Conservation (phyloP, 1,140 invertebrate species). For the Brachionus koreanus region DNA sequence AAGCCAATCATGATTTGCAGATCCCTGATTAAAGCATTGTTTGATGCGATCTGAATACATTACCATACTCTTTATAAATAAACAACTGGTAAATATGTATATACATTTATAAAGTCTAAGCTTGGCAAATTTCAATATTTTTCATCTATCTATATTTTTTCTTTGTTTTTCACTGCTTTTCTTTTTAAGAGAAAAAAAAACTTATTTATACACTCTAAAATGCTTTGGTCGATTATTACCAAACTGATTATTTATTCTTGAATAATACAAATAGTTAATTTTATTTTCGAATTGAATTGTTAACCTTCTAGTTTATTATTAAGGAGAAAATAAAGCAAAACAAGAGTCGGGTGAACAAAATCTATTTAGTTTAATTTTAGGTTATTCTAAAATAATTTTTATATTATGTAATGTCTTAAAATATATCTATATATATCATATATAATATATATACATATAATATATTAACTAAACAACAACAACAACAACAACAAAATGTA, state of each 20-base stretch:
- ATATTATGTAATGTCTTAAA: background rate
- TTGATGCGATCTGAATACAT: background rate
- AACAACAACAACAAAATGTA: background rate
- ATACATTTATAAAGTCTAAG: background rate
- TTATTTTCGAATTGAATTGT: slow-evolving; percentile 30
- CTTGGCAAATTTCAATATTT: slow-evolving; percentile 13
- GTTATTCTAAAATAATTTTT: background rate
- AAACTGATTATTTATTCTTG: slow-evolving; percentile 24
- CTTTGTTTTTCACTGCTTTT: background rate
- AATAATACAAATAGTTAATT: slow-evolving; percentile 33
- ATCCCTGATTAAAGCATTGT: background rate
- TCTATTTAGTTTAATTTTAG: background rate
- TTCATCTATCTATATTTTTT: background rate
- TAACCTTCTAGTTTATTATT: slow-evolving; percentile 21
- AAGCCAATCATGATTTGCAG: background rate
- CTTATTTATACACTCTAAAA: slow-evolving; percentile 24
- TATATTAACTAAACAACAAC: background rate
- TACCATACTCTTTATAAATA: background rate
- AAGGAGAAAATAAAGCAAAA: background rate
- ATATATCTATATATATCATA: too few species aligned
- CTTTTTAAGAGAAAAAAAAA: background rate
- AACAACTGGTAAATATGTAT: background rate
- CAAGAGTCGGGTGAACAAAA: background rate
- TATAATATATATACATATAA: too few species aligned
- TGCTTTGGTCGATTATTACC: background rate